Conservation (phyloP, 2,888 invertebrate species). For the Chirona hameri region DNA sequence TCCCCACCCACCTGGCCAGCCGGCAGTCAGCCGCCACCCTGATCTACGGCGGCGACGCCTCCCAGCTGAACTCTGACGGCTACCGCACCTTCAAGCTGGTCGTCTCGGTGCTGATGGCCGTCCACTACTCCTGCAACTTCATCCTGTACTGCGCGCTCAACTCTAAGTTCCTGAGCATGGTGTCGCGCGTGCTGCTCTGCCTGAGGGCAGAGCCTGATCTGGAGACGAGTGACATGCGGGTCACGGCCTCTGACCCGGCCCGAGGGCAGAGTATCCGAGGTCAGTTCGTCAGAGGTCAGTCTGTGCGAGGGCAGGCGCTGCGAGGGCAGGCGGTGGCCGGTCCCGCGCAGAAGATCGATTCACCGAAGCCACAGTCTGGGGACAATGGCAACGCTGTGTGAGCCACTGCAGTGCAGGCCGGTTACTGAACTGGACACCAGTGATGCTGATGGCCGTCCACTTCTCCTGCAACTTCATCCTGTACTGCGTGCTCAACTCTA, state of each 20-base stretch:
- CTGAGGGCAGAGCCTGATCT: background rate
- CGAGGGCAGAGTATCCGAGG: background rate
- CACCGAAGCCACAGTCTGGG: too few relatives aligned
- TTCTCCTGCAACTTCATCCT: conserved; percentile 38
- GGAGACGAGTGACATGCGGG: background rate
- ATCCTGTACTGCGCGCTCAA: conserved; percentile 37
- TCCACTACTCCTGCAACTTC: conserved; percentile 38
- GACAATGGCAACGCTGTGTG: too few relatives aligned
- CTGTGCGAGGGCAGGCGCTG: background rate
- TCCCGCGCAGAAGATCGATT: too few relatives aligned
- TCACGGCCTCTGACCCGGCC: background rate
- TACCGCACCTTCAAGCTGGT: conserved; percentile 37
- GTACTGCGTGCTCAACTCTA: conserved; percentile 36
- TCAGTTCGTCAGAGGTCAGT: background rate
- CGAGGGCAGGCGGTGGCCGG: background rate
- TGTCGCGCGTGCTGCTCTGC: conserved; percentile 29
- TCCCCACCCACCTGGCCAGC: conserved; percentile 35
- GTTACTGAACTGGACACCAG: too few relatives aligned
- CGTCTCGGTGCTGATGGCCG: conserved; percentile 35
- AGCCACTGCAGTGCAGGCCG: too few relatives aligned
- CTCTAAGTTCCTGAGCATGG: conserved; percentile 35
- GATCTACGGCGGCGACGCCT: conserved; percentile 30
- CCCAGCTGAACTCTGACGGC: conserved; percentile 13
- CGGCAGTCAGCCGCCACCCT: conserved; percentile 33
- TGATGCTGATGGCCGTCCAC: conserved; percentile 28